Conservation (phyloP, 23 tunicate genomes). For the Halocynthia roretzi region DNA sequence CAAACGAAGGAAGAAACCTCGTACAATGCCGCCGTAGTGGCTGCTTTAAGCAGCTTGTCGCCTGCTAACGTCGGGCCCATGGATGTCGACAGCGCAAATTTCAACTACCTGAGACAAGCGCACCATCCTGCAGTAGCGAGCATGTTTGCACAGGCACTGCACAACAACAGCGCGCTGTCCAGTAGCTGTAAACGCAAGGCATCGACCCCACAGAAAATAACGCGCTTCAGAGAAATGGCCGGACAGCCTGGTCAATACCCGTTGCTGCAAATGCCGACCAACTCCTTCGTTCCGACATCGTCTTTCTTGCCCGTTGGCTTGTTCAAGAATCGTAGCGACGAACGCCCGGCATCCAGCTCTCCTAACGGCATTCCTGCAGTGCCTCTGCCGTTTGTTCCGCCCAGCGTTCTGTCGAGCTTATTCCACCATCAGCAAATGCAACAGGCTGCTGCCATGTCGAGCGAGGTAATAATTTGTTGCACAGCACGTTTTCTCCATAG, state of each 20-base stretch:
- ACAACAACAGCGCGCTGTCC: background rate
- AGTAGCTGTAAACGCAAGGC: conserved; percentile 88
- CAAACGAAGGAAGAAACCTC: no score
- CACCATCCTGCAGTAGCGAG: conserved; percentile 15
- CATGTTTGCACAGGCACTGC: conserved; percentile 15
- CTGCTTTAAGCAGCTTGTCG: no score
- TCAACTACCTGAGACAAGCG: no score
- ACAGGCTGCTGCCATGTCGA: conserved; percentile 13
- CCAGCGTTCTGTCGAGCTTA: conserved; percentile 6
- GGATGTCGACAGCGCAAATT: no score
- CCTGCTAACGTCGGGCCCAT: no score
- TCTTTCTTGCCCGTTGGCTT: background rate
- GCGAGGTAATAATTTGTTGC: background rate
- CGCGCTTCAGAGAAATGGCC: conserved; percentile 36
- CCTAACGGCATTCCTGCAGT: conserved; percentile 3
- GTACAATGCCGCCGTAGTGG: no score
- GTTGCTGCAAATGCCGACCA: background rate
- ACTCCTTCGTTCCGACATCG: background rate
- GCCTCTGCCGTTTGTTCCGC: conserved; percentile 17
- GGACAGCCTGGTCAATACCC: conserved; percentile 11
- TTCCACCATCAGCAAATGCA: conserved; percentile 20
- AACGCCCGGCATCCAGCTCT: conserved; percentile 5
- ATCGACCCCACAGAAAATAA: conserved; percentile 73
- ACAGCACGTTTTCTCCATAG: no score
- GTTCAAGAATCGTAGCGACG: conserved; percentile 1